phyloP scores from a whole-genome alignment of 2,888 invertebrate species.

The Ischnura elegans region DNA sequence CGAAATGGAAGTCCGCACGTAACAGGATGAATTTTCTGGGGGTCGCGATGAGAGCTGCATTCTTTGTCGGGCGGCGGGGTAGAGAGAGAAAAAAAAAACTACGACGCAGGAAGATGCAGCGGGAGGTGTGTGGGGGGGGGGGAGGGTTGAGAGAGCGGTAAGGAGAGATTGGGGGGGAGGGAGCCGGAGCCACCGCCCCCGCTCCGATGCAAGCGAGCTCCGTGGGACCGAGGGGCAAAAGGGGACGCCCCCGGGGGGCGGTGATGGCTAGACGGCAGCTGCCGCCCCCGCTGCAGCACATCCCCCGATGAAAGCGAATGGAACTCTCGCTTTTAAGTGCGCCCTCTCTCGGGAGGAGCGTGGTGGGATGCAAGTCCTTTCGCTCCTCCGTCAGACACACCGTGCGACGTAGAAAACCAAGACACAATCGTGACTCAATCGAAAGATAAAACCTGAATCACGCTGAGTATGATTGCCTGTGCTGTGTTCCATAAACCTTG shows the following conservation, averaged over 20 bases:
- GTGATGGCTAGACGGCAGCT: conserved; percentile 29
- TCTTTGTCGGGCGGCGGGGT: no score
- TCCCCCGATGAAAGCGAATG: background rate
- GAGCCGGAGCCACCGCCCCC: background rate
- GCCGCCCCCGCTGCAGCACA: background rate
- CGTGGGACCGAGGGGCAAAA: conserved; percentile 10
- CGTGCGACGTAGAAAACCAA: no score
- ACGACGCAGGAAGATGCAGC: no score
- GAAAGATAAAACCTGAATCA: no score
- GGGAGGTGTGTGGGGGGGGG: background rate
- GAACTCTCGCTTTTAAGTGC: background rate
- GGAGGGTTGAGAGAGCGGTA: background rate
- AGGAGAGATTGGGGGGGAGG: background rate
- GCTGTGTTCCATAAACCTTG: no score
- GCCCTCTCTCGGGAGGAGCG: background rate
- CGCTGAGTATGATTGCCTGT: no score
- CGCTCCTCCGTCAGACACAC: background rate
- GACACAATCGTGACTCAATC: no score
- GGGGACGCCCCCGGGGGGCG: background rate
- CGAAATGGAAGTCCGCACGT: no score
- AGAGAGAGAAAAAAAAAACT: background rate
- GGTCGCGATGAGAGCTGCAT: no score
- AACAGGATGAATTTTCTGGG: no score
- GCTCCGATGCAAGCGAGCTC: background rate
- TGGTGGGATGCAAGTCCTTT: background rate